Percentiles rank a stretch among this genome's conserved stretches.
These are phyloP conservation scores for Aldabrachelys gigantea DNA, from an alignment of 2,113 vertebrate species.

Conservation along the genomic window DNA sequence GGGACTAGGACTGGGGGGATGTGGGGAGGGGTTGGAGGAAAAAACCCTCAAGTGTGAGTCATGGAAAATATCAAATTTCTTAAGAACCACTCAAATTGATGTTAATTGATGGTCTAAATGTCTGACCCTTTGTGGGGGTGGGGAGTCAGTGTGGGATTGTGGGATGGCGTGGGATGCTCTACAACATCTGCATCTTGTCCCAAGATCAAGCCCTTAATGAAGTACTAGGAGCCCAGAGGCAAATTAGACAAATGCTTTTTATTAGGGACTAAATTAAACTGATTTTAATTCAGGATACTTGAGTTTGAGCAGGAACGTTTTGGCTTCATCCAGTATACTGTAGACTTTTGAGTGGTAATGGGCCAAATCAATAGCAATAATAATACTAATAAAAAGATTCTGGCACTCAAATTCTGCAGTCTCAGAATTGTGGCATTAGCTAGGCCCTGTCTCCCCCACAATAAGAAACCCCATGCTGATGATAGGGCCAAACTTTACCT, in stretches of 20 bases:
- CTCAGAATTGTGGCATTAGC: not conserved
- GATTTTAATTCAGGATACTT: not conserved
- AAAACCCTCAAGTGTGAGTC: not conserved
- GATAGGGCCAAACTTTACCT: not conserved
- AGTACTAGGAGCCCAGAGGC: not conserved
- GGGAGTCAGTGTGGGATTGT: fast-evolving
- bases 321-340: not conserved
- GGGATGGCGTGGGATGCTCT: fast-evolving
- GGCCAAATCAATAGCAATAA: conserved; percentile 8
- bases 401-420: not conserved
- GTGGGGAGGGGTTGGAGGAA: not conserved
- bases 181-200: not conserved
- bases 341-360: conserved; percentile 4
- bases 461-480: not conserved
- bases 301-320: not conserved
- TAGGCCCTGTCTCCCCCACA: not conserved
- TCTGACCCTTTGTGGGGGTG: fast-evolving
- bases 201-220: not conserved
- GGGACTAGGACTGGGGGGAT: not conserved
- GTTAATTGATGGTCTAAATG: fast-evolving
- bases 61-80: not conserved
- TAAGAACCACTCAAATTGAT: not conserved
- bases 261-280: not conserved
- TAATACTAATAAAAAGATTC: not conserved
- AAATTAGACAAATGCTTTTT: fast-evolving